Evolutionary conservation across 2,797 vertebrate species (phyloP).

Genomic region (Aldrovandia affinis): DNA sequence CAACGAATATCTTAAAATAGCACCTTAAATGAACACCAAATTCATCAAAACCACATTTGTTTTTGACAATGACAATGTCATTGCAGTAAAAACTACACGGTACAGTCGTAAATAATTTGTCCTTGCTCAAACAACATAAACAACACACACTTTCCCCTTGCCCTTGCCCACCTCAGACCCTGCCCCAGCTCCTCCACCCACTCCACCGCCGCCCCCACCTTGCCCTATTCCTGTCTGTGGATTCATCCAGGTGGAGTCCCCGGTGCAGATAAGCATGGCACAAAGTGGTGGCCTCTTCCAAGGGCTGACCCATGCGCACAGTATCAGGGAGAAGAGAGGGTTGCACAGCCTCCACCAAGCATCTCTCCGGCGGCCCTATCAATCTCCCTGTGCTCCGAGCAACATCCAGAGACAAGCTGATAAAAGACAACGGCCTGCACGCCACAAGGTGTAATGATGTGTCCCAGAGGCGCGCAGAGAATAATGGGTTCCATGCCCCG

Average conservation of each 20-base stretch:
- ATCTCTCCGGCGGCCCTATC: slow-evolving; percentile 11
- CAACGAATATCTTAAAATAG: background rate
- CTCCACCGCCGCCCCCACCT: background rate
- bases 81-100: background rate
- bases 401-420: slow-evolving; percentile 22
- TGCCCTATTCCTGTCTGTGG: background rate
- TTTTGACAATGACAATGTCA: background rate
- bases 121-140: background rate
- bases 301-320: background rate
- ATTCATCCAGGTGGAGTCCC: too few species aligned
- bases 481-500: slow-evolving; percentile 11
- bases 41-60: background rate
- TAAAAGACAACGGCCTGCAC: slow-evolving; percentile 18
- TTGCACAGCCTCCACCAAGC: background rate
- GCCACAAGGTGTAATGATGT: slow-evolving; percentile 27
- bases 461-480: slow-evolving; percentile 17
- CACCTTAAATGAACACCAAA: background rate
- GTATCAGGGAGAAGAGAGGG: background rate
- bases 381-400: slow-evolving; percentile 22
- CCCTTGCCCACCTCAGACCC: background rate
- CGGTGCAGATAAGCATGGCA: background rate
- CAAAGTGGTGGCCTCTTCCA: background rate
- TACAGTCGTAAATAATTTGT: background rate
- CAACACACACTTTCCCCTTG: too few species aligned
- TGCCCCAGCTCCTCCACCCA: background rate